Conservation (phyloP, 2,888 invertebrate genomes). For the Xestia xanthographa region DNA sequence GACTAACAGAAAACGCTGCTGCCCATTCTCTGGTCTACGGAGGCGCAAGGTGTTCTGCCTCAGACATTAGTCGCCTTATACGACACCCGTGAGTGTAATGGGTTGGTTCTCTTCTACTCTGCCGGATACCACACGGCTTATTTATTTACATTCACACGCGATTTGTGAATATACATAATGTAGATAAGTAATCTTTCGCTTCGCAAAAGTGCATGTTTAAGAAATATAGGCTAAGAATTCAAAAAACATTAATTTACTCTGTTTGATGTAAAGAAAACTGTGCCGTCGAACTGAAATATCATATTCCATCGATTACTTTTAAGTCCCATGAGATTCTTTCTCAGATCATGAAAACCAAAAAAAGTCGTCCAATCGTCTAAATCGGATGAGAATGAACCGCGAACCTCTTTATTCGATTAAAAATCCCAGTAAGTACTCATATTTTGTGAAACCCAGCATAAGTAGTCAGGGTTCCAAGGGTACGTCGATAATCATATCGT, state of each 20-base stretch:
- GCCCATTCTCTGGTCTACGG: no score
- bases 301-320: not conserved
- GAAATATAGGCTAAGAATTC: not conserved
- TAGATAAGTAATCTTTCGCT: not conserved
- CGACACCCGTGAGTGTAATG: no score
- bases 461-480: slow-evolving; percentile 10
- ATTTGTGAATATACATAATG: not conserved
- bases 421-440: slow-evolving; percentile 9
- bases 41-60: no score
- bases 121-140: no score
- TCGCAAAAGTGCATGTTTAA: not conserved
- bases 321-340: not conserved
- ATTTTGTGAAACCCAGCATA: slow-evolving; percentile 16
- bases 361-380: not conserved
- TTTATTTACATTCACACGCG: not conserved
- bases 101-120: no score
- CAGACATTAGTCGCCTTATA: no score
- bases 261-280: no score
- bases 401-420: slow-evolving; percentile 8
- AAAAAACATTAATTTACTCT: no score
- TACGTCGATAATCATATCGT: slow-evolving; percentile 62
- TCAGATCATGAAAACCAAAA: no score
- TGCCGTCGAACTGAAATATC: no score
- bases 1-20: no score
- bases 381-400: not conserved